A percentile compares a stretch with the other conserved stretches of the same genome.
phyloP scores from a whole-genome alignment of 2,113 vertebrate species.

The Ciconia boyciana region DNA sequence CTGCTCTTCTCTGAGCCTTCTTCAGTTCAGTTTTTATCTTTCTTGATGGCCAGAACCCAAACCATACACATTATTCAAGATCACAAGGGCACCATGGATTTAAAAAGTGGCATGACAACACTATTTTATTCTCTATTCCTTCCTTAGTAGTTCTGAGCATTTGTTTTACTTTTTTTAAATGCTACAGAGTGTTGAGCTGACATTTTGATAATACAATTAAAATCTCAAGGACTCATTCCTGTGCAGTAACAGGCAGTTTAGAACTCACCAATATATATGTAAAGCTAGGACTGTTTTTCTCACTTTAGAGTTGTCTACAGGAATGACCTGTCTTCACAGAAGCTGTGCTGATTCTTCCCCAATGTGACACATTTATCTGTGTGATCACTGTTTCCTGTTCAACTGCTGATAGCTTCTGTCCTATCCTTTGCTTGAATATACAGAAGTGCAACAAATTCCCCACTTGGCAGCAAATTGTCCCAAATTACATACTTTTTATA shows the following conservation, averaged over 20 bases:
- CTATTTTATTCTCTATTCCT: not conserved
- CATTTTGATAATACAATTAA: not conserved
- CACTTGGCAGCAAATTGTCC: not conserved
- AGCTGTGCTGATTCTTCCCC: not conserved
- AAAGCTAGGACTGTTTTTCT: not conserved
- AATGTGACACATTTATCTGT: not conserved
- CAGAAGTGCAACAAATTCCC: not conserved
- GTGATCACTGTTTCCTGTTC: not conserved
- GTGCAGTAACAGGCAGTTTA: not conserved
- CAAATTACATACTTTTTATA: not conserved
- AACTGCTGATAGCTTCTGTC: not conserved
- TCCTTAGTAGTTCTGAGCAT: not conserved
- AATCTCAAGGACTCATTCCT: not conserved
- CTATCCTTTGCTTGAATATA: not conserved
- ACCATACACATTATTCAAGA: not conserved
- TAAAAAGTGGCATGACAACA: not conserved
- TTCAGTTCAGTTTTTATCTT: not conserved
- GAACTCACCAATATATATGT: not conserved
- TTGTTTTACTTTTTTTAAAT: not conserved
- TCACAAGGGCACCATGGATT: not conserved
- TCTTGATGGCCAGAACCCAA: not conserved
- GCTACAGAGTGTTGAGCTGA: not conserved
- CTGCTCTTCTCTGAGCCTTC: not conserved
- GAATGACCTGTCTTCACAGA: not conserved
- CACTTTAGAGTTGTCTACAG: not conserved